These are phyloP conservation scores for Sarcophaga peregrina DNA, from an alignment of 1,140 invertebrate genomes.

Conservation along the genomic window DNA sequence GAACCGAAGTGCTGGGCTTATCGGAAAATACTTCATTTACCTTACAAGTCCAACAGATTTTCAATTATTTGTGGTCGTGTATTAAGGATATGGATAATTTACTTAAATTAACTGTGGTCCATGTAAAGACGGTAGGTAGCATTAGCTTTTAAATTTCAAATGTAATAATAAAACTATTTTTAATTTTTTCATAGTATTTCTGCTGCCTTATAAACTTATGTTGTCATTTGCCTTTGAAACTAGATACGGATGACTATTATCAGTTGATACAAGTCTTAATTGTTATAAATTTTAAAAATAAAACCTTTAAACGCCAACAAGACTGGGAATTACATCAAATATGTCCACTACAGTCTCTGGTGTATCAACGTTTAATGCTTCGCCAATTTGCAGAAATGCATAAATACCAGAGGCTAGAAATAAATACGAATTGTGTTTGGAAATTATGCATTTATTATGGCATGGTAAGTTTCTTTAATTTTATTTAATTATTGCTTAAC, in stretches of 20 bases:
- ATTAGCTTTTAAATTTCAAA: not conserved
- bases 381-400: slow-evolving; percentile 23
- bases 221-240: not conserved
- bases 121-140: slow-evolving; percentile 6
- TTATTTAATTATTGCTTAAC: too few species aligned
- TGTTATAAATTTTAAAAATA: not conserved
- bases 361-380: slow-evolving; percentile 31
- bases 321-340: not conserved
- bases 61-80: not conserved
- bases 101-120: not conserved
- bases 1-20: not conserved
- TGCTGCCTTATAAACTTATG: not conserved
- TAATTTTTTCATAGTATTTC: slow-evolving; percentile 20
- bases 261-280: not conserved
- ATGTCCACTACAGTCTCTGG: not conserved
- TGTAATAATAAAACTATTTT: not conserved
- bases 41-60: not conserved
- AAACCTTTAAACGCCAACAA: not conserved
- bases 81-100: not conserved
- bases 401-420: not conserved
- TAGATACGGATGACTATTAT: not conserved
- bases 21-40: not conserved
- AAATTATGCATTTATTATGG: slow-evolving; percentile 40
- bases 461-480: not conserved
- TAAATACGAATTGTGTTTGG: not conserved